Evolutionary conservation across 2,888 invertebrate genomes (phyloP), one percentile per base, ranked within the genome.

Genomic region (Neoaliturus tenellus): DNA sequence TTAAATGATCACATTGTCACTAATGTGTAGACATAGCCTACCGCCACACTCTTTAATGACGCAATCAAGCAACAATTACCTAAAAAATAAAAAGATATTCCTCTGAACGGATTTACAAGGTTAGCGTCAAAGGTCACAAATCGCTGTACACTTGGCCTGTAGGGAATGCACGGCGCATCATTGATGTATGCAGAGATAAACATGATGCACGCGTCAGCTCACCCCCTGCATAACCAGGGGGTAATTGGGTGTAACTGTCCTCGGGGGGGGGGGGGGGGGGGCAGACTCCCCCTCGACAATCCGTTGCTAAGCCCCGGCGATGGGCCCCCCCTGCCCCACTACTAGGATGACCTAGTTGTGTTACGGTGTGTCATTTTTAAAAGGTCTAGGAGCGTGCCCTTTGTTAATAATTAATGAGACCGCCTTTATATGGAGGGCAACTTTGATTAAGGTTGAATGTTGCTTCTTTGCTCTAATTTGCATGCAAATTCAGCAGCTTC

Each of bases 191-290:
- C 51, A 51, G 51, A 23, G 51, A 51, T 51, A 51, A 51, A 51
- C 51, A 23, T 23, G 10, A 23, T n/a, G n/a, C n/a, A 8, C 44
- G 44, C 35, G 6, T 35, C 48, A n/a, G 23, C 6, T 55, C 55
- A 55, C 62, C 31, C 62, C 28, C 28, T 62, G 62, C 62, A 62
- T 62, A 62, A 62, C 62, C 12, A 62, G 62, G 31, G 62, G 25
- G 62, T 62, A 62, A 62, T 62, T 62, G 62, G 62, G 28, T 62
- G 28, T 62, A 17, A 62, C 62, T 62, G 28, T 28, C 5, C 14
- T 17, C 0, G 28, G 14, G 51, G 14, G 23, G 51, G 51, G 51
- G 51, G 20, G 20, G 23, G 51, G 5, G 14, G 62, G 28, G 51
- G 51, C 48, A 48, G 17, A 4, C 48, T 48, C 48, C 48, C 48